A percentile compares a stretch with the other conserved stretches of the same genome.
phyloP scores from a whole-genome alignment of 2,113 vertebrate species.

The Rhynchomys soricoides region DNA sequence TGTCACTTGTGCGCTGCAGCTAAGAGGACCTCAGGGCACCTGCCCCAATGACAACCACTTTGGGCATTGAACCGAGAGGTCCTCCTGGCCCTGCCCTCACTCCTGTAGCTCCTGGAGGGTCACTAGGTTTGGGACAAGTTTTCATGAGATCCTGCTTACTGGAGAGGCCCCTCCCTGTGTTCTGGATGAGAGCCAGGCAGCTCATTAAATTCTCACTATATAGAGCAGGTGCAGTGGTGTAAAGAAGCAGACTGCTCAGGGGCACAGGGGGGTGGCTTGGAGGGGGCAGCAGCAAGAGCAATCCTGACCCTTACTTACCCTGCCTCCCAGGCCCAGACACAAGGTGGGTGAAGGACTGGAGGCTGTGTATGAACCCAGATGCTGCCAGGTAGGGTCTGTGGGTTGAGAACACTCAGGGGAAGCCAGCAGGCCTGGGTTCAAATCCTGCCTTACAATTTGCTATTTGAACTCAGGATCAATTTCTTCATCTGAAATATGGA shows the following conservation, averaged over 20 bases:
- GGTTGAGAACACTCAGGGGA: fast-evolving
- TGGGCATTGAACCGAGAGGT: fast-evolving
- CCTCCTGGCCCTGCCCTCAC: not conserved
- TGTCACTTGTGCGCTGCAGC: fast-evolving
- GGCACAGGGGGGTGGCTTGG: not conserved
- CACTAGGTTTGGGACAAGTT: not conserved
- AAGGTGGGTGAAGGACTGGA: not conserved
- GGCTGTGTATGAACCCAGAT: not conserved
- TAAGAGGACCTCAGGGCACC: fast-evolving
- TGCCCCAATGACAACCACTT: not conserved
- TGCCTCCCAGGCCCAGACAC: not conserved
- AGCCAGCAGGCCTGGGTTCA: not conserved
- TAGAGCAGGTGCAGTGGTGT: not conserved
- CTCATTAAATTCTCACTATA: not conserved
- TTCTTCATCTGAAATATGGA: not conserved
- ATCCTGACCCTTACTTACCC: not conserved
- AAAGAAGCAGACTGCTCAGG: not conserved
- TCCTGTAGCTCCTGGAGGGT: fast-evolving
- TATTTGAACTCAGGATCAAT: not conserved
- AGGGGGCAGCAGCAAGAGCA: not conserved
- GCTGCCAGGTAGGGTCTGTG: fast-evolving
- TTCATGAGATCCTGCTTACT: not conserved
- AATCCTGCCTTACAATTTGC: not conserved
- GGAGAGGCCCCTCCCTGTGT: not conserved
- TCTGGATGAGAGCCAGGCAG: not conserved